Conservation (phyloP, 2,113 vertebrate species). For the Lates calcarifer region DNA sequence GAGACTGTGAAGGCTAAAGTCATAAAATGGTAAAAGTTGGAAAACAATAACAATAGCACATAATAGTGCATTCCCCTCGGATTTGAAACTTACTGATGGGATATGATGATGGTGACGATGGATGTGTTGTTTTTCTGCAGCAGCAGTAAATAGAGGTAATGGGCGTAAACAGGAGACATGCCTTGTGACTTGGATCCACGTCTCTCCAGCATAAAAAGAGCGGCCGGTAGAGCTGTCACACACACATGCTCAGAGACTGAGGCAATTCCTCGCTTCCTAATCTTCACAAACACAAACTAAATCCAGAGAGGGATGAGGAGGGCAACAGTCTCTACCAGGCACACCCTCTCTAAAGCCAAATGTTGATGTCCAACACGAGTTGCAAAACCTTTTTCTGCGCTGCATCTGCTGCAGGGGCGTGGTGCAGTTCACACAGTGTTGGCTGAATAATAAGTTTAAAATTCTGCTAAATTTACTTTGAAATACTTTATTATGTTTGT, state of each 20-base stretch:
- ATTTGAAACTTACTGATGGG: too few species aligned
- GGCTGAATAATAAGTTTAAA: background rate
- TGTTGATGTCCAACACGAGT: background rate
- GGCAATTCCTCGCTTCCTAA: background rate
- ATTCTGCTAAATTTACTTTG: background rate
- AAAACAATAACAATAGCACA: too few species aligned
- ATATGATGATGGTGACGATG: too few species aligned
- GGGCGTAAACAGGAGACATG: background rate
- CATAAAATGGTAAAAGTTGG: background rate
- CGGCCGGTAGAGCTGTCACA: background rate
- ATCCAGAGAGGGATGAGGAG: slow-evolving; percentile 1
- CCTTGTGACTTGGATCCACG: background rate
- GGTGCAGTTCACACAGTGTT: background rate
- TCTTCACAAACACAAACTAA: background rate
- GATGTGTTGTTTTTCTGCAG: too few species aligned
- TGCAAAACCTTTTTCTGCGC: slow-evolving; percentile 8
- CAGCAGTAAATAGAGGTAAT: background rate
- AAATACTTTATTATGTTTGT: background rate
- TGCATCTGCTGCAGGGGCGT: background rate
- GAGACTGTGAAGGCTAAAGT: background rate
- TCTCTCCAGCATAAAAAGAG: background rate
- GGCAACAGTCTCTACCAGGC: slow-evolving; percentile 5
- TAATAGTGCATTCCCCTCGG: too few species aligned
- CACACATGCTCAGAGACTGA: background rate
- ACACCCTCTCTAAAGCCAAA: slow-evolving; percentile 30